Conservation (phyloP, 2,113 vertebrate genomes). For the Nothoprocta perdicaria region DNA sequence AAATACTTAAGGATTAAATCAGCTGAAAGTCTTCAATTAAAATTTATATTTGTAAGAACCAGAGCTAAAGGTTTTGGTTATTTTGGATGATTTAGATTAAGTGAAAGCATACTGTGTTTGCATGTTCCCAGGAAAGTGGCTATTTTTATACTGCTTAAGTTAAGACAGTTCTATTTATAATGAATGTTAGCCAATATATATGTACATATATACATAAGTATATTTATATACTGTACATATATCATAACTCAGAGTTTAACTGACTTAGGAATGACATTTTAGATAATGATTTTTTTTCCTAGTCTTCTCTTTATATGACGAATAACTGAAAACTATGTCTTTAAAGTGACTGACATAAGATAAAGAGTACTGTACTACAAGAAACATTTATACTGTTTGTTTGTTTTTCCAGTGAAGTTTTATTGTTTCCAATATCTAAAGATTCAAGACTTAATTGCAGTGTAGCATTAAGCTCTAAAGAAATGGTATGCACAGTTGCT, state of each 20-base stretch:
- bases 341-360: constrained; percentile 21
- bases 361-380: not conserved
- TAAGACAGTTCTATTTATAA: constrained; percentile 77
- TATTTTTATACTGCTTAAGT: constrained; percentile 82
- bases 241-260: constrained; percentile 45
- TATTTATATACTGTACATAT: constrained; percentile 79
- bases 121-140: constrained; percentile 75
- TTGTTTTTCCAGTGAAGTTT: not conserved
- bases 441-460: not conserved
- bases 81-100: constrained; percentile 54
- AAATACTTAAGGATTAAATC: constrained; percentile 65
- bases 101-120: constrained; percentile 64
- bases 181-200: constrained; percentile 66
- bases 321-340: constrained; percentile 43
- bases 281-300: constrained; percentile 18
- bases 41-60: constrained; percentile 75
- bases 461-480: not conserved
- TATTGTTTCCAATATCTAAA: not conserved
- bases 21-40: constrained; percentile 60
- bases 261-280: constrained; percentile 54
- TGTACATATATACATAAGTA: constrained; percentile 76
- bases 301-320: constrained; percentile 66
- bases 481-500: constrained; percentile 1
- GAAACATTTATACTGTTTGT: constrained; percentile 42
- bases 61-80: constrained; percentile 68